Evolutionary conservation across 1,140 invertebrate species (phyloP).

Genomic region (Drosophila obscura): DNA sequence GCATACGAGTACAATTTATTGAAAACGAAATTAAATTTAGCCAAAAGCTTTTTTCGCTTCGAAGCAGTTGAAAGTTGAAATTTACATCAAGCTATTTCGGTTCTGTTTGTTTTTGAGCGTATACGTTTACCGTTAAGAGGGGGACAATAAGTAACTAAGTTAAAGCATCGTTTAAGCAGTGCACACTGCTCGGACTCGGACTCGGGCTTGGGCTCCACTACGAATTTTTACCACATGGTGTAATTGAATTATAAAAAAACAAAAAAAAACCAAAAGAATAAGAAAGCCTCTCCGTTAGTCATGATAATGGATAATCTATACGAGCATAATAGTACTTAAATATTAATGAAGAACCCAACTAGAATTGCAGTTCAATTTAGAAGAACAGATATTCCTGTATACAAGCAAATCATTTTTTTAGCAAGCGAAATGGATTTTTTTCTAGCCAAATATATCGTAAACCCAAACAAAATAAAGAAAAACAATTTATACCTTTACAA

Average conservation of each 20-base stretch:
- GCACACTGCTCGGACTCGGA: no score
- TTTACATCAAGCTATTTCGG: slow-evolving; percentile 8
- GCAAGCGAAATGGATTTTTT: slow-evolving; percentile 41
- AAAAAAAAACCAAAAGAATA: no score
- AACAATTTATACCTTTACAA: slow-evolving; percentile 59
- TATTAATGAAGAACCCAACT: slow-evolving; percentile 19
- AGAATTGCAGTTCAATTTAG: slow-evolving; percentile 42
- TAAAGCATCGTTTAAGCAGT: slow-evolving; percentile 28
- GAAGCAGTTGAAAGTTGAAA: slow-evolving; percentile 4
- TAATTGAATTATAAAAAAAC: neutral
- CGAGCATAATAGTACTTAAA: no score
- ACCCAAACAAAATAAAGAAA: slow-evolving; percentile 15
- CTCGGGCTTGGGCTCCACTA: slow-evolving; percentile 18
- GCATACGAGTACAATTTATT: slow-evolving; percentile 39
- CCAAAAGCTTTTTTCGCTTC: slow-evolving; percentile 35
- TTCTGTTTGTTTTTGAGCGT: slow-evolving; percentile 19
- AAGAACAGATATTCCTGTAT: slow-evolving; percentile 41
- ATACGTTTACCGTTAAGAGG: slow-evolving; percentile 27
- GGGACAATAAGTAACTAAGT: slow-evolving; percentile 54
- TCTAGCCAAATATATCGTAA: slow-evolving; percentile 51
- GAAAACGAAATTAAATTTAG: slow-evolving; percentile 23
- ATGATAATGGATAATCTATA: no score
- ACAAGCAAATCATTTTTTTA: slow-evolving; percentile 33
- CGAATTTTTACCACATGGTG: slow-evolving; percentile 40
- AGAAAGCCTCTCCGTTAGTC: no score